Evolutionary conservation across 1,140 invertebrate genomes (phyloP), one percentile per base, ranked within the genome.

Genomic region (Zaprionus capensis): DNA sequence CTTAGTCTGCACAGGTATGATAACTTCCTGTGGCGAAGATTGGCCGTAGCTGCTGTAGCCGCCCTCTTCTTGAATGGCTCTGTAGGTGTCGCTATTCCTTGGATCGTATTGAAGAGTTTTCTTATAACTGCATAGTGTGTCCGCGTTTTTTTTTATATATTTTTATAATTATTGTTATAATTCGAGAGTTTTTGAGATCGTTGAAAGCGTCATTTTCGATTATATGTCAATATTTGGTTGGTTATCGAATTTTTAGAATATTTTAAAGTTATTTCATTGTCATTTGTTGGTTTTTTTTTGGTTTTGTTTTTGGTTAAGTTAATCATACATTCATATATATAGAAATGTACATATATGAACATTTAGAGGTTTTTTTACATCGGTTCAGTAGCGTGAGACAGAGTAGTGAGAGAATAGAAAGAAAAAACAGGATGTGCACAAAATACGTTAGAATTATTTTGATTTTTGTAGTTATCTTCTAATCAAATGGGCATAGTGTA

Each of bases 41-140:
- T 93, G 92, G 68, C 79, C 83, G 76, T 88, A 88, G 81, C 73
- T 90, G 80, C 82, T 91, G 78, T 92, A 91, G 46, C 94, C 94
- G 85, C 94, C 94, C 76, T 96, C 95, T 93, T 97, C 96, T 93
- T 97, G 96, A 51, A 97, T 94, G 82, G 96, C 96, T 94, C 96
- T 96, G 94, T 95, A 97, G 26, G 96, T 97, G 92, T 97, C 96
- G 91, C 96, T 97, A 93, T 96, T 96, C 92, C 96, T 95, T 76
- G 96, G 97, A 94, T 97, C 96, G 94, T 96, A 97, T 84, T 95
- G 95, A 81, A 95, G 93, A 79, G 96, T 95, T 93, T 95, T 95
- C 95, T 95, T 96, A 93, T 94, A 94, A 88, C 94, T 93, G 87
- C 78, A 67, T 59, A 51, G 46, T 51, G 44, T 44, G 58, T 73